These are phyloP conservation scores for Lissocephala sabroskyi DNA, from an alignment of 2,888 invertebrate species.

Conservation along the genomic window DNA sequence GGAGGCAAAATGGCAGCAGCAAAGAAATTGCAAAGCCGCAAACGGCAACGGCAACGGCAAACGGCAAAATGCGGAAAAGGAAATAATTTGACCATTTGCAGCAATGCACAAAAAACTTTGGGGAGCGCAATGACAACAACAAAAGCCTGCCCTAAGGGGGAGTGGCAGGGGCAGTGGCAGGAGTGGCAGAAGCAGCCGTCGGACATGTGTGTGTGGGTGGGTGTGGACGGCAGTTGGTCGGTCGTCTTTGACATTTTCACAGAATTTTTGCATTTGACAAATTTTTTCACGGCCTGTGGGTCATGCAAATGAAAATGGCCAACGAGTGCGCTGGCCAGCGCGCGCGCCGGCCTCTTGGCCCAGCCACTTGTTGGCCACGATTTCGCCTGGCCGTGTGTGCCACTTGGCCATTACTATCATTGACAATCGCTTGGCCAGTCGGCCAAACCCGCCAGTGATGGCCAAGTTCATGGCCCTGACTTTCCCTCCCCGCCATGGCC, in stretches of 20 bases:
- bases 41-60: too few relatives aligned
- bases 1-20: conserved; percentile 12
- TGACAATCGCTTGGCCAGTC: conserved; percentile 26
- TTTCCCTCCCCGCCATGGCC: conserved; percentile 50
- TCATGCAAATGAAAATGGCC: background rate
- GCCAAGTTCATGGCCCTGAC: conserved; percentile 57
- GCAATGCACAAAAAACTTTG: conserved; percentile 39
- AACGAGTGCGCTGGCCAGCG: too few relatives aligned
- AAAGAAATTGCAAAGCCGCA: conserved; percentile 26
- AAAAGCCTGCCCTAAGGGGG: conserved; percentile 20
- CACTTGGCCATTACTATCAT: conserved; percentile 6
- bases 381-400: conserved; percentile 27
- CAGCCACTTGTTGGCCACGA: conserved; percentile 59
- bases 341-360: background rate
- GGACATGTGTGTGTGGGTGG: conserved; percentile 2
- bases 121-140: conserved; percentile 45
- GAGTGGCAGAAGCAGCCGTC: conserved; percentile 16
- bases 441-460: conserved; percentile 55
- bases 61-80: conserved; percentile 48
- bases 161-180: conserved; percentile 22
- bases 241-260: background rate
- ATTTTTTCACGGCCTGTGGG: background rate
- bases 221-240: background rate
- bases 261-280: conserved; percentile 4
- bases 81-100: conserved; percentile 62